Evolutionary conservation across 2,797 vertebrate species (phyloP).

Genomic region (Clamator glandarius): DNA sequence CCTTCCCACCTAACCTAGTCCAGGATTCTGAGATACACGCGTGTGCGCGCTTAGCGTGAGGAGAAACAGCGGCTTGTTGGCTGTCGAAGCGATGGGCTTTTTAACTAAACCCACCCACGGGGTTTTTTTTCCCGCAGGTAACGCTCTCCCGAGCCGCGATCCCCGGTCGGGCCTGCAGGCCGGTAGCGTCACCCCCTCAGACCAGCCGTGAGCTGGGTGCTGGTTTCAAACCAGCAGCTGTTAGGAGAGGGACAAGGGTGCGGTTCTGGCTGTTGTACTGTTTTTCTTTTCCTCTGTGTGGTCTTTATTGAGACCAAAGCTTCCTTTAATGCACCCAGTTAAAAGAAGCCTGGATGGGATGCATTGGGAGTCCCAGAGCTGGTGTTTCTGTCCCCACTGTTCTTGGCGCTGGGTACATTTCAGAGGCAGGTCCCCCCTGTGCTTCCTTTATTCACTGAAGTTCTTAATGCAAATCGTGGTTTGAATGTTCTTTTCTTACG

Average conservation of each 20-base stretch:
- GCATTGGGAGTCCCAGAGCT: background rate
- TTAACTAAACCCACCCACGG: accelerated
- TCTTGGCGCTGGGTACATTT: too few species aligned
- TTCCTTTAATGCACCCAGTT: background rate
- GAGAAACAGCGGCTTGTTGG: too few species aligned
- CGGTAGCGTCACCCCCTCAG: background rate
- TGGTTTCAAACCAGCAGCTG: background rate
- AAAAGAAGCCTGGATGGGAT: too few species aligned
- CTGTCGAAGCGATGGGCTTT: too few species aligned
- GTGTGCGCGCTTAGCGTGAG: accelerated
- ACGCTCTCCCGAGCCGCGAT: background rate
- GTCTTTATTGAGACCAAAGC: background rate
- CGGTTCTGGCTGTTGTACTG: background rate
- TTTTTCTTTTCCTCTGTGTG: accelerated
- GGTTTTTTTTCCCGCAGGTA: accelerated
- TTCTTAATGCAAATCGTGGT: accelerated
- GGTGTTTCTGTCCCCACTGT: accelerated
- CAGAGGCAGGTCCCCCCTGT: too few species aligned
- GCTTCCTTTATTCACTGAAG: background rate
- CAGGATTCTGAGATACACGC: too few species aligned
- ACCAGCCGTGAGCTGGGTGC: background rate
- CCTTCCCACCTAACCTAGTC: too few species aligned
- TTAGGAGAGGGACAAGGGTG: background rate
- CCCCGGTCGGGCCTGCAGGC: too few species aligned
- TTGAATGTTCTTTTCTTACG: background rate